A percentile compares a stretch with the other conserved stretches of the same genome.
Conservation (phyloP, 2,888 invertebrate species). For the Gordius sp. region DNA sequence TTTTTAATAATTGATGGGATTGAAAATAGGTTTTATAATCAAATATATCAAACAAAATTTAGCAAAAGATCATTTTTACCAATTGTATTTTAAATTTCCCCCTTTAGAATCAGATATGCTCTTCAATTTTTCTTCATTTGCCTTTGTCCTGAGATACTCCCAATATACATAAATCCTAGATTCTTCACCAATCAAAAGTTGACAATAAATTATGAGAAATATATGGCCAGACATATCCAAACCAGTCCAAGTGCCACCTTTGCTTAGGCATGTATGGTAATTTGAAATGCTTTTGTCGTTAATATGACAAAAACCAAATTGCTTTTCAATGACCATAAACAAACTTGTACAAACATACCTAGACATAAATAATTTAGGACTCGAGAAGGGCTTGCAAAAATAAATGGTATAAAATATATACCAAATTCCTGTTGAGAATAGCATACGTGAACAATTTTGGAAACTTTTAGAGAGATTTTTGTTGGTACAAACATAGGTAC, state of each 20-base stretch:
- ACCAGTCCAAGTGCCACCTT: not conserved
- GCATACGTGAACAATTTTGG: not conserved
- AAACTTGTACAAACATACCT: not conserved
- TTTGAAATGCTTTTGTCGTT: not conserved
- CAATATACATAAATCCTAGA: slow-evolving; percentile 1
- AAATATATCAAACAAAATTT: too few relatives aligned
- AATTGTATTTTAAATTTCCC: too few relatives aligned
- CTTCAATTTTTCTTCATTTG: not conserved
- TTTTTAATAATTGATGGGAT: too few relatives aligned
- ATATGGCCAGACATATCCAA: slow-evolving; percentile 2
- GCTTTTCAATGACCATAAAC: not conserved
- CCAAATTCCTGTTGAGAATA: not conserved
- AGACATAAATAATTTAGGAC: not conserved
- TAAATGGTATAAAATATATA: not conserved
- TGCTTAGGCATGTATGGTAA: not conserved
- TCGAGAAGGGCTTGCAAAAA: not conserved
- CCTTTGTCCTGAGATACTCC: not conserved
- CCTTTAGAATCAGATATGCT: too few relatives aligned
- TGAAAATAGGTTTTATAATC: too few relatives aligned
- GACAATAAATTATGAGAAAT: not conserved
- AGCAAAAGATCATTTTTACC: too few relatives aligned
- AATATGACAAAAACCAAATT: not conserved
- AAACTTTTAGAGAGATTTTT: not conserved
- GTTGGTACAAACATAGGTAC: not conserved
- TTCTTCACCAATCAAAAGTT: slow-evolving; percentile 4